Evolutionary conservation across 2,113 vertebrate species (phyloP).

Genomic region (Nibea coibor): DNA sequence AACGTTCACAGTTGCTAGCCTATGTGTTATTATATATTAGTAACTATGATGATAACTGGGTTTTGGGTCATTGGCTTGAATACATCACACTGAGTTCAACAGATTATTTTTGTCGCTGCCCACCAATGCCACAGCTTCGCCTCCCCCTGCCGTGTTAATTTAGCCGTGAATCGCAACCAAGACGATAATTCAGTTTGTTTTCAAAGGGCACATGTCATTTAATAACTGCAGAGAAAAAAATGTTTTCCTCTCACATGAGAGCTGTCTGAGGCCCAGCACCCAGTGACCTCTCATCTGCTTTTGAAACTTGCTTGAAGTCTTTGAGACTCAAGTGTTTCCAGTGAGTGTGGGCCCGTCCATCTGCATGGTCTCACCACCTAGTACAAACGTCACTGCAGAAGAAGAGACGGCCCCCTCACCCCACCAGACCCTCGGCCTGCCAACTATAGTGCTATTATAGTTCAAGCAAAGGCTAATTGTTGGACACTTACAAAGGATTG

Average conservation of each 20-base stretch:
- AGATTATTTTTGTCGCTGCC: no score
- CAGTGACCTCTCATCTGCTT: conserved; percentile 76
- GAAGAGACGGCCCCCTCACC: conserved; percentile 78
- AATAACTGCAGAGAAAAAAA: background rate
- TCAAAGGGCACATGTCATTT: background rate
- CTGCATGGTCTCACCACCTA: conserved; percentile 69
- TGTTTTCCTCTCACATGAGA: conserved; percentile 8
- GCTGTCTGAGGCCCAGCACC: conserved; percentile 43
- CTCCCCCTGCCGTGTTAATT: background rate
- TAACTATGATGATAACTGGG: background rate
- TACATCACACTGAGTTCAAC: background rate
- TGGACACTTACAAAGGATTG: conserved; percentile 70
- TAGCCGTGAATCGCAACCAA: background rate
- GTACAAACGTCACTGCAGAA: conserved; percentile 74
- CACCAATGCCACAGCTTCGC: background rate
- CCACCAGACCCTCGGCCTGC: conserved; percentile 67
- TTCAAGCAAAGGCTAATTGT: conserved; percentile 80
- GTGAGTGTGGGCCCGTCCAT: conserved; percentile 57
- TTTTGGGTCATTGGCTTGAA: background rate
- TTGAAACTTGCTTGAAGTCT: conserved; percentile 54
- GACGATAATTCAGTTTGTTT: background rate
- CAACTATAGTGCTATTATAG: conserved; percentile 79
- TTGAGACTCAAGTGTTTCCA: conserved; percentile 36
- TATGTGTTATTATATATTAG: no score
- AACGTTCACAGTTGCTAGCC: background rate